phyloP scores from a whole-genome alignment of 2,797 vertebrate species.

The Numenius phaeopus region DNA sequence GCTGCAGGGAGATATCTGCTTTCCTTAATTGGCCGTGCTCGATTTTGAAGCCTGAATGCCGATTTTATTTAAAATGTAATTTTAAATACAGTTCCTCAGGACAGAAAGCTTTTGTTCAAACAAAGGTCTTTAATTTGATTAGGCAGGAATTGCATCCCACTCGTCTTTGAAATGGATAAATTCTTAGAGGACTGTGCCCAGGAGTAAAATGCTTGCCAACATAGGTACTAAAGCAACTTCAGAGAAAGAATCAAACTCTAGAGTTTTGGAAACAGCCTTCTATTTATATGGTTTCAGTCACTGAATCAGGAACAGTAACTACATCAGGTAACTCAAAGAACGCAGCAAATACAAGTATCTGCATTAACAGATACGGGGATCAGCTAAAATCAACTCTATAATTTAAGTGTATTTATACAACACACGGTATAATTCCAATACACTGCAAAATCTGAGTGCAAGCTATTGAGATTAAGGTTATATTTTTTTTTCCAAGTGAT shows the following conservation, averaged over 20 bases:
- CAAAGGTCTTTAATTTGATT: not conserved
- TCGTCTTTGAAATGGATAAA: not conserved
- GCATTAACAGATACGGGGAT: not conserved
- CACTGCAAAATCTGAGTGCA: not conserved
- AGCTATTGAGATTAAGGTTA: not conserved
- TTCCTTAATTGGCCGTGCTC: not conserved
- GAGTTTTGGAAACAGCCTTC: not conserved
- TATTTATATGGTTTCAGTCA: not conserved
- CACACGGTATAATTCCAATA: not conserved
- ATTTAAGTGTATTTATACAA: not conserved
- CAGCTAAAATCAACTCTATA: not conserved
- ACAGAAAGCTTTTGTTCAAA: not conserved
- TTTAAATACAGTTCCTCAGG: not conserved
- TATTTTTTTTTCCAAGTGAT: not conserved
- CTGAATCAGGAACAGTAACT: not conserved
- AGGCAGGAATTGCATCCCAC: not conserved
- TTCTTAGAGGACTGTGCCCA: not conserved
- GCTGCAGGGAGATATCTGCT: not conserved
- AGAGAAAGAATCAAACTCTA: not conserved
- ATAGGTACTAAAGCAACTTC: not conserved
- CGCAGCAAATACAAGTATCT: not conserved
- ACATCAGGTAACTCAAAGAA: not conserved
- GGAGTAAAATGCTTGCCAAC: not conserved
- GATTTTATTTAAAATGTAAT: accelerated
- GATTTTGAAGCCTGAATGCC: not conserved